Base-by-base conservation (phyloP, 2,888 invertebrate species). In the Eustalomyia histrio region DNA sequence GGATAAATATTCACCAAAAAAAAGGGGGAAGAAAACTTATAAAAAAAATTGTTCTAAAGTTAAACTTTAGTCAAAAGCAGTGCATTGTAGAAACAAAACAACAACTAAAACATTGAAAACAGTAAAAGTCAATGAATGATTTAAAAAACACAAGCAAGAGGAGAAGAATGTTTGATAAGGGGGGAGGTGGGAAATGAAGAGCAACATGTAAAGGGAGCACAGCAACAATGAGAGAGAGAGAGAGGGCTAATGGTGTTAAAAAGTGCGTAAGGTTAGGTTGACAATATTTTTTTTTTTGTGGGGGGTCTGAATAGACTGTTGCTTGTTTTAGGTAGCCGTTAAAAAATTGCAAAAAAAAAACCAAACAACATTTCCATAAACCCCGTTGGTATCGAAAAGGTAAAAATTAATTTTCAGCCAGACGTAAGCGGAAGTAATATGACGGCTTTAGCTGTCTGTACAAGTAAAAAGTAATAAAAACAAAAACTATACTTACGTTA, bases 391-490 rank as follows among this genome's bases (percentile, higher is more conserved):
- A 47, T 14, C 16, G 1, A 47, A 47, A n/a, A 47, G 43, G n/a
- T 14, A 47, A 47, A 47, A 55, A 1, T 21, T 29, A 69, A 55
- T 58, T 55, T 29, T 39, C 24, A 53, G 68, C 43, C 76, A 69
- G 82, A 73, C 73, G 71, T 53, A 64, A 80, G 47, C 83, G 80
- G 82, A 83, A 80, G 64, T 80, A 83, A 79, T 68, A 72, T 79
- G 78, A 76, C 78, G 79, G 67, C 47, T 61, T 64, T 68, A n/a
- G 24, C 5, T 12, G 39, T 39, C 39, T 39, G 4, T 14, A 39
- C 39, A 39, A 12, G 39, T 7, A 7, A 39, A 39, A 39, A 8
- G 39, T 39, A 39, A 39, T 39, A 39, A 39, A 39, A 39, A 0
- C 12, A 39, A 39, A 39, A 39, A 29, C 6, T 6, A n/a, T 29